Percentiles rank a stretch among this genome's conserved stretches.
These are phyloP conservation scores for Trididemnum clinides DNA, from an alignment of 23 tunicate species.

Conservation along the genomic window DNA sequence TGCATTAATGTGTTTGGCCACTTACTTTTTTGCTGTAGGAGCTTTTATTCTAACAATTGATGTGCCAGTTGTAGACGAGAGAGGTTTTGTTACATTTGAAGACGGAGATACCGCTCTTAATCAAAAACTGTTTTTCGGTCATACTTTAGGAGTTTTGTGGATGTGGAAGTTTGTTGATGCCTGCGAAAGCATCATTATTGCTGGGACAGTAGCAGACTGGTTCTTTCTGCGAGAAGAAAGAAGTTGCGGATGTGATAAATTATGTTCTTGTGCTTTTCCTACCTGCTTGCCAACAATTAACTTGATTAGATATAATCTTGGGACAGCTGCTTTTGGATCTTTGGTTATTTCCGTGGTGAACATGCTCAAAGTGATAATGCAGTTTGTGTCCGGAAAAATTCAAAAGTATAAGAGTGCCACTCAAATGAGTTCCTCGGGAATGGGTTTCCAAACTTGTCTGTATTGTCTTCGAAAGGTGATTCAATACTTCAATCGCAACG, in stretches of 20 bases:
- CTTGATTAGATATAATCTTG: constrained; percentile 36
- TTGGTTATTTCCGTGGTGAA: constrained; percentile 31
- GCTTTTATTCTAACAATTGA: constrained; percentile 21
- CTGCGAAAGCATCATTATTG: constrained; percentile 64
- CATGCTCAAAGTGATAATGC: neutral
- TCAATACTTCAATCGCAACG: constrained; percentile 71
- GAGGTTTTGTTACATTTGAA: constrained; percentile 53
- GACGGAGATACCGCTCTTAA: neutral
- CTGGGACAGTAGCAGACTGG: constrained; percentile 64
- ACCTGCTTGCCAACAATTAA: neutral
- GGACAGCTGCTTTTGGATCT: constrained; percentile 43
- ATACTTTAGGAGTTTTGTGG: constrained; percentile 57
- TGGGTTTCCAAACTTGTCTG: neutral
- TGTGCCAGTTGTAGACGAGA: constrained; percentile 42
- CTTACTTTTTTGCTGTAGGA: constrained; percentile 11
- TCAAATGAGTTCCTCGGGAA: neutral
- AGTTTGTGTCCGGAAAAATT: neutral
- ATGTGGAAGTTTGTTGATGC: constrained; percentile 55
- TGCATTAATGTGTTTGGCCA: constrained; percentile 1
- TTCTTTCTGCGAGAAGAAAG: constrained; percentile 2
- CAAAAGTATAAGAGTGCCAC: neutral
- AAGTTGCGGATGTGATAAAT: neutral
- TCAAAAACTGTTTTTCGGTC: constrained; percentile 16
- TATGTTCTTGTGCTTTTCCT: no score
- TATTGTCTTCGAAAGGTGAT: constrained; percentile 59